Evolutionary conservation across 2,113 vertebrate genomes (phyloP).

Genomic region (Catharus bicknelli): DNA sequence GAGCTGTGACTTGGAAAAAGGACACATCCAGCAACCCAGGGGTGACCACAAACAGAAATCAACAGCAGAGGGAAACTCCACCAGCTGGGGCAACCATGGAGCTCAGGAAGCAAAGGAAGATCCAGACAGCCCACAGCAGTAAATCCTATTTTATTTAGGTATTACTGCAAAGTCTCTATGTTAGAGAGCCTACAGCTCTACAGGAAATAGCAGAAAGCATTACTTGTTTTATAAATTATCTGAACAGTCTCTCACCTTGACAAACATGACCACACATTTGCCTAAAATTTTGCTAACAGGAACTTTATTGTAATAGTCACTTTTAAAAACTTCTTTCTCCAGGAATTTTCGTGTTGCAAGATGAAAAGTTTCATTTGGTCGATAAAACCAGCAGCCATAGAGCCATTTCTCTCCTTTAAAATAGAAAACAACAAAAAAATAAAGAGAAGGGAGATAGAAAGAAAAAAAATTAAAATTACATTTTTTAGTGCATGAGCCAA

Average conservation of each 20-base stretch:
- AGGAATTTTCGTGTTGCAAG: conserved; percentile 96
- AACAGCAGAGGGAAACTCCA: background rate
- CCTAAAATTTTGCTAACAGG: conserved; percentile 97
- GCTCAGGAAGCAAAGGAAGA: background rate
- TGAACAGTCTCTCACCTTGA: conserved; percentile 84
- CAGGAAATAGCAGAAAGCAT: background rate
- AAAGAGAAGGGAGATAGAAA: background rate
- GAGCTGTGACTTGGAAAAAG: background rate
- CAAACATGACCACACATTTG: conserved; percentile 99
- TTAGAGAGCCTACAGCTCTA: background rate
- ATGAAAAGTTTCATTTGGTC: conserved; percentile 98
- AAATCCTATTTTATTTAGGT: background rate
- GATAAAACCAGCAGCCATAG: conserved; percentile 98
- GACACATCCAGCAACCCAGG: background rate
- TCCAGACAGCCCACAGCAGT: background rate
- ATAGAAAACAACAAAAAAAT: background rate
- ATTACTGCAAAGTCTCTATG: background rate
- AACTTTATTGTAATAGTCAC: conserved; percentile 98
- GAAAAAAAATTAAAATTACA: background rate
- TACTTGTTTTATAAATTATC: background rate
- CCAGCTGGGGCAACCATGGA: background rate
- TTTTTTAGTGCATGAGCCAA: background rate
- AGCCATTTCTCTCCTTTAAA: conserved; percentile 94
- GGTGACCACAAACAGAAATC: background rate
- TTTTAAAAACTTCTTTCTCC: conserved; percentile 99